Evolutionary conservation across 1,140 invertebrate species (phyloP), one percentile per base, ranked within the genome.

Genomic region (Globodera rostochiensis): DNA sequence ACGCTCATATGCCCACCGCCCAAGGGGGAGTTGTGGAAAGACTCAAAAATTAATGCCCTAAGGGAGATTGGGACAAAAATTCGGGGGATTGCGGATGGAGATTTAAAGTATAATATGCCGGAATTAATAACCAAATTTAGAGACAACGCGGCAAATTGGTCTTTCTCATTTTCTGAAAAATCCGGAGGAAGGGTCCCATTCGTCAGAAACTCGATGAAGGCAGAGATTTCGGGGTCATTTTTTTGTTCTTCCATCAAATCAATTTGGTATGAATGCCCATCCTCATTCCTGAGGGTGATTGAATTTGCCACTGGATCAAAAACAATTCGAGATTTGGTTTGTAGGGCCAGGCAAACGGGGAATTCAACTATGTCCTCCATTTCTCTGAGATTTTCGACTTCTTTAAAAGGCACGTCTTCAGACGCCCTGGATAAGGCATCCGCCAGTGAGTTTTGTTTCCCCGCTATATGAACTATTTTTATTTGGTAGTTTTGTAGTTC

Each of bases 21-120:
- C 45, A 80, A n/a, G 6, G 75, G 75, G 2, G 69, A 11, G 9
- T 84, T 11, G 2, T 66, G 45, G 11, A 73, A 79, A 7, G 47
- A 45, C 6, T 49, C 36, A 19, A 60, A 60, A 60, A 60, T 84
- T 75, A 25, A 77, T n/a, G 6, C 19, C n/a, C 50, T 84, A 86
- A 57, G 47, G 21, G 73, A 45, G 25, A 64, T 67, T n/a, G 7
- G 53, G 6, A 73, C 70, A 47, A 25, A 66, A 45, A 60, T 85
- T 60, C 53, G 78, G 36, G 9, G 81, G 70, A 19, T 84, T 81
- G 15, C 74, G 74, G 3, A 8, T 6, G 64, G 84, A 66, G 36
- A 9, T 76, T 47, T 21, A 36, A 45, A 84, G 45, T 73, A 86
- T 82, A n/a, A 45, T 21, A 19, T 67, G 47, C 9, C 84, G 60